These are phyloP conservation scores for Cyprinodon tularosa DNA, from an alignment of 2,113 vertebrate genomes.

Conservation along the genomic window DNA sequence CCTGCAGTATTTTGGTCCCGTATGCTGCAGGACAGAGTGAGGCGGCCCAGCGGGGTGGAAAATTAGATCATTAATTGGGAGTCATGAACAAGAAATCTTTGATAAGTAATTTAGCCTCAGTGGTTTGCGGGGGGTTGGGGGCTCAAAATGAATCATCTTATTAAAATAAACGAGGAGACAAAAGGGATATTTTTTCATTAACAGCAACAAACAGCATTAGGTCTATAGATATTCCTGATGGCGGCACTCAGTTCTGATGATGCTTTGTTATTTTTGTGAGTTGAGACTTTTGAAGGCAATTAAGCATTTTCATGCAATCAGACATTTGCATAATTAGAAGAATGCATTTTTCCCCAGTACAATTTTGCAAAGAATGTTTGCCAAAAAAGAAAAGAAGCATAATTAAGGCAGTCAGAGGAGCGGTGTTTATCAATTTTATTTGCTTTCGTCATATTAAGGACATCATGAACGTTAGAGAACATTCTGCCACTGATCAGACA, in stretches of 20 bases:
- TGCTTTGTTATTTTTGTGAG: not conserved
- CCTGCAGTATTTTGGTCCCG: conserved; percentile 62
- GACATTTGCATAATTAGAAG: not conserved
- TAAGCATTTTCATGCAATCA: not conserved
- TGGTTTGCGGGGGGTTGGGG: conserved; percentile 38
- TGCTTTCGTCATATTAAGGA: not conserved
- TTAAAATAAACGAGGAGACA: conserved; percentile 14
- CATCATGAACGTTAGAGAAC: not conserved
- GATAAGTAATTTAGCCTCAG: conserved; percentile 71
- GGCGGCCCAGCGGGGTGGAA: conserved; percentile 70
- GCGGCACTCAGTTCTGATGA: not conserved
- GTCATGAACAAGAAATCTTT: conserved; percentile 73
- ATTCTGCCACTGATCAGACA: conserved; percentile 1
- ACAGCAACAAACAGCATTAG: conserved; percentile 6
- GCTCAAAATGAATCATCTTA: conserved; percentile 39
- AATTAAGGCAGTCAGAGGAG: not conserved
- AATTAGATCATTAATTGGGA: conserved; percentile 80
- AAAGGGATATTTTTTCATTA: not conserved
- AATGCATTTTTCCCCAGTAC: not conserved
- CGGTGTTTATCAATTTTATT: not conserved
- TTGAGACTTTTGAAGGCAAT: not conserved
- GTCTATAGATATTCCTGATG: not conserved
- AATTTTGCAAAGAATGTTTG: not conserved
- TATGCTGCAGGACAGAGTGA: conserved; percentile 64
- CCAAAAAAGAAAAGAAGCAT: not conserved